Evolutionary conservation across 35 echinoderm and acorn worm genomes (phyloP).

Genomic region (Apostichopus parvimensis): DNA sequence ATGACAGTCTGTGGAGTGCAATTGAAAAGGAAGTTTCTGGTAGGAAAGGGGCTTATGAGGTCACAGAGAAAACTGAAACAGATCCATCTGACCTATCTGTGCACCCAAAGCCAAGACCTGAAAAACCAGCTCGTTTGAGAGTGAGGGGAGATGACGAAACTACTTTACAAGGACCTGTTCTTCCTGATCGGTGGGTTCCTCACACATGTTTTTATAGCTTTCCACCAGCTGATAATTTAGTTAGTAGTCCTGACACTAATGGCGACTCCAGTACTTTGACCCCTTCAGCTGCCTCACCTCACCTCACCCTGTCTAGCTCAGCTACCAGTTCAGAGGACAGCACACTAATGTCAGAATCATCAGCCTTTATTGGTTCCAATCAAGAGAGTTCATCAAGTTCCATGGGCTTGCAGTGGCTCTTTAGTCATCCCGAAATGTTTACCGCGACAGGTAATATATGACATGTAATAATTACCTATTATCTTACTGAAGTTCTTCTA

Average conservation of each 20-base stretch:
- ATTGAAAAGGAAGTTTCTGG: slow-evolving; percentile 8
- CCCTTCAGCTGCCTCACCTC: slow-evolving; percentile 57
- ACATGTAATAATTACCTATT: no score
- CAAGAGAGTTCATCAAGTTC: slow-evolving; percentile 81
- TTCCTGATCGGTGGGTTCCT: slow-evolving; percentile 20
- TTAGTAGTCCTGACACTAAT: slow-evolving; percentile 66
- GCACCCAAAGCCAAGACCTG: slow-evolving; percentile 24
- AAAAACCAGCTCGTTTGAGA: slow-evolving; percentile 36
- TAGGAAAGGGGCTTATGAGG: not conserved
- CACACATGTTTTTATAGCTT: slow-evolving; percentile 31
- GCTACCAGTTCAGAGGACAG: slow-evolving; percentile 83
- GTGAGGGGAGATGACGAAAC: not conserved
- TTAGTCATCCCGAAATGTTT: slow-evolving; percentile 68
- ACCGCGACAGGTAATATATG: slow-evolving; percentile 18
- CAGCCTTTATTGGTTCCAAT: slow-evolving; percentile 81
- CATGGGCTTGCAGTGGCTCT: slow-evolving; percentile 86
- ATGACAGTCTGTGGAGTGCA: slow-evolving; percentile 36
- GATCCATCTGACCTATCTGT: not conserved
- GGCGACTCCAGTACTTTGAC: slow-evolving; percentile 83
- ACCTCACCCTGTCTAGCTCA: slow-evolving; percentile 56
- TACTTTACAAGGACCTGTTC: slow-evolving; percentile 9
- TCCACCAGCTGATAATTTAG: slow-evolving; percentile 43
- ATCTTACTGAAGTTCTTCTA: no score
- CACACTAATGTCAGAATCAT: slow-evolving; percentile 80
- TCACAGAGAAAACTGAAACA: not conserved